phyloP scores from a whole-genome alignment of 2,888 invertebrate species.

The Euzetes globulus region DNA sequence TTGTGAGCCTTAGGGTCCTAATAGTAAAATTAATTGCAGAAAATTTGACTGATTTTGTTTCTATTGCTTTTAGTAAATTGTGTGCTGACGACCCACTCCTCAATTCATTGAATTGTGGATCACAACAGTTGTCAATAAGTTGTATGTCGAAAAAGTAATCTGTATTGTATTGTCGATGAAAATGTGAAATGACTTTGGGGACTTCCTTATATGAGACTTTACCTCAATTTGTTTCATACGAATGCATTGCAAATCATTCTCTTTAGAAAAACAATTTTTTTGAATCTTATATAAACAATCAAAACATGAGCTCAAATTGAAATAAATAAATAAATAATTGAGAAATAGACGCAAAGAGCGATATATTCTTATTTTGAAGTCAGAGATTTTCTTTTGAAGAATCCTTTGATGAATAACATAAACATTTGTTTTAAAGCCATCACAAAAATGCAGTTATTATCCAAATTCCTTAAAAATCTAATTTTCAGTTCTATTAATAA shows the following conservation, averaged over 20 bases:
- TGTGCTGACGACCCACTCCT: background rate
- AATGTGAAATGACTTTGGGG: no score
- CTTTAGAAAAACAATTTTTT: background rate
- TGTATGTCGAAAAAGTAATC: background rate
- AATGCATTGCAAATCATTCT: background rate
- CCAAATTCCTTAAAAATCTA: background rate
- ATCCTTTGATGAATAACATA: background rate
- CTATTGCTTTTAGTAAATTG: background rate
- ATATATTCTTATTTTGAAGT: no score
- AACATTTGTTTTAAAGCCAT: slow-evolving; percentile 2
- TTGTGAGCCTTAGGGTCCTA: no score
- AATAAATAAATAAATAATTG: no score
- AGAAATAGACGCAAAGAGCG: no score
- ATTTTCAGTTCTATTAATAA: background rate
- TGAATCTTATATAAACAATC: slow-evolving; percentile 7
- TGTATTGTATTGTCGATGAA: no score
- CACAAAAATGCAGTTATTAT: background rate
- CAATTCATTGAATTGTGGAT: background rate
- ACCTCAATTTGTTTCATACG: slow-evolving; percentile 4
- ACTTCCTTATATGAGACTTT: background rate
- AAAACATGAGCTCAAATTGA: background rate
- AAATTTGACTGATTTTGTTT: background rate
- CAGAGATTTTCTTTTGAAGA: background rate
- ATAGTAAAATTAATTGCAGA: no score
- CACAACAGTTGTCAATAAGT: background rate